phyloP scores from a whole-genome alignment of 2,888 invertebrate genomes.

The Drosophila birchii region DNA sequence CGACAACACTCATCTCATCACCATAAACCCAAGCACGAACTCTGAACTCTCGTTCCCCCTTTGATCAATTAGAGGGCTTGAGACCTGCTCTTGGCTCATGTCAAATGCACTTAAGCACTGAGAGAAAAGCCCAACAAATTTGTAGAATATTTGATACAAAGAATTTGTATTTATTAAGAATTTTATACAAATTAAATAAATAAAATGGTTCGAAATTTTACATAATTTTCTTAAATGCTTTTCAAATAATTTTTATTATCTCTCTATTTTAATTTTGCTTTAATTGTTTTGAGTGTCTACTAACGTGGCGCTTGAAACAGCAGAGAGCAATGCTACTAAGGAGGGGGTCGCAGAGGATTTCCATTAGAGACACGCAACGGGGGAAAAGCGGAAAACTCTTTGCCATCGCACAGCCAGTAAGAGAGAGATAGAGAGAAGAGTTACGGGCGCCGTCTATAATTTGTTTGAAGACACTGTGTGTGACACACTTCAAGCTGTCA shows the following conservation, averaged over 20 bases:
- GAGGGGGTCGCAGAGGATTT: constrained; percentile 6
- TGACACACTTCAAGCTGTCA: constrained; percentile 75
- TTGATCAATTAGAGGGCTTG: constrained; percentile 39
- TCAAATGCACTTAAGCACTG: constrained; percentile 23
- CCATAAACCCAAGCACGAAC: constrained; percentile 44
- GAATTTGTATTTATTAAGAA: not conserved
- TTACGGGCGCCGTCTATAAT: constrained; percentile 48
- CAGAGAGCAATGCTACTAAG: not conserved
- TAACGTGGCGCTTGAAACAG: constrained; percentile 28
- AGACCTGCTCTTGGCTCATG: constrained; percentile 40
- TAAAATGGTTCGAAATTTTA: not conserved
- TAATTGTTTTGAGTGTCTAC: not conserved
- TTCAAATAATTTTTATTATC: rapidly evolving
- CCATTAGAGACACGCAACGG: constrained; percentile 31
- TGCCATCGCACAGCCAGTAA: not conserved
- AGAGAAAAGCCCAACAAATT: no score
- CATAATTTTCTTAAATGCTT: not conserved
- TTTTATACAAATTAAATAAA: not conserved
- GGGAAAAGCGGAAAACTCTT: constrained; percentile 30
- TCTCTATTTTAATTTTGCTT: no score
- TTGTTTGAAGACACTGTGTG: constrained; percentile 61
- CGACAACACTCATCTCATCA: constrained; percentile 32
- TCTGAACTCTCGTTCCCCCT: constrained; percentile 41
- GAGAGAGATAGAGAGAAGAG: not conserved
- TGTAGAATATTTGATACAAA: not conserved